Evolutionary conservation across 2,888 invertebrate species (phyloP), one percentile per base, ranked within the genome.

Genomic region (Nemapogon koenigi): DNA sequence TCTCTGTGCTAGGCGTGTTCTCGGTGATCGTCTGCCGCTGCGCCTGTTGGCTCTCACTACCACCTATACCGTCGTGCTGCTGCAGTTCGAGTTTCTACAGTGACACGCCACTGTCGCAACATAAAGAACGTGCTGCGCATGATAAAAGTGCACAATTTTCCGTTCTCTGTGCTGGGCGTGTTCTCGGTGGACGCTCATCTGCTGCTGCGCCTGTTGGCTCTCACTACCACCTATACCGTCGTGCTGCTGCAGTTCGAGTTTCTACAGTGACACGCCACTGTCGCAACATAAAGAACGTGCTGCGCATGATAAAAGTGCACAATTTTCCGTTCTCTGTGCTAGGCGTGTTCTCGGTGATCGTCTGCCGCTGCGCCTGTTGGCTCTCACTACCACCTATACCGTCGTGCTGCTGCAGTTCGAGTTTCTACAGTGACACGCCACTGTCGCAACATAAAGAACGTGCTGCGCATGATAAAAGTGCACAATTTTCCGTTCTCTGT

Each of bases 161-260:
- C 30, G 8, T 17, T 40, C 15, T 14, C 35, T 3, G 25, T 41
- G 6, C 40, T 31, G 18, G 25, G 37, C 16, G 16, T 40, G 32
- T 26, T 41, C 29, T 11, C 16, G 7, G 6, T 38, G 11, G 35
- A 38, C 28, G 32, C 39, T 8, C 19, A 13, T 3, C 14, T 43
- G 27, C 41, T 40, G 0, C 4, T 38, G 2, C 18, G 28, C 11
- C 13, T 43, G 10, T 26, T 26, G 2, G 28, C 43, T 2, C 7
- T 41, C 19, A 43, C 43, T 2, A 32, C 37, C 10, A 41, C 43
- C 10, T 41, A 43, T 22, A 37, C 41, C 1, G 37, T 43, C 1
- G 43, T 43, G 13, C 16, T 43, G 8, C 30, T 43, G 33, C 43
- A 43, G 35, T 40, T 43, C 25, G 19, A 37, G 16, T 41, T 31